Conservation (phyloP, 2,888 invertebrate species). For the Apotomis turbidana region DNA sequence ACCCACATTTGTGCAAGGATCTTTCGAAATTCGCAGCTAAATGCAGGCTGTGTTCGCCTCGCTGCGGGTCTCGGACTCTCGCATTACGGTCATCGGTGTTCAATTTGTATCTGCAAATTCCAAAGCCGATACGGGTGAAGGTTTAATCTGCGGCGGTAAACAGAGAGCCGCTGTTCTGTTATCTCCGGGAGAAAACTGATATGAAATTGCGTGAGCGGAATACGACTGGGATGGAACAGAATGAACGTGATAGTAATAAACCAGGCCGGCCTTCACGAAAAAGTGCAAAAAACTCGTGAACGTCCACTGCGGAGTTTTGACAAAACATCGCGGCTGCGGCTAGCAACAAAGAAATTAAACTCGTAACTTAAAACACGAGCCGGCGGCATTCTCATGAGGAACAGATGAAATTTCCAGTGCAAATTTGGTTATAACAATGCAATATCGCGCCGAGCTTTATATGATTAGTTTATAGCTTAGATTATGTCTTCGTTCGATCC, state of each 20-base stretch:
- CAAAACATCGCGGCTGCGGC: slow-evolving; percentile 52
- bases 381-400: slow-evolving; percentile 8
- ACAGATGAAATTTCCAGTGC: slow-evolving; percentile 6
- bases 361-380: slow-evolving; percentile 14
- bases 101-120: slow-evolving; percentile 56
- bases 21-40: slow-evolving; percentile 55
- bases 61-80: slow-evolving; percentile 45
- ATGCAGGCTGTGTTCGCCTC: slow-evolving; percentile 49
- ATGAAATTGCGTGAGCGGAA: slow-evolving; percentile 45
- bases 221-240: slow-evolving; percentile 32
- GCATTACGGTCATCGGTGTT: slow-evolving; percentile 56
- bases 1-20: slow-evolving; percentile 63
- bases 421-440: slow-evolving; percentile 28
- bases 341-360: slow-evolving; percentile 46
- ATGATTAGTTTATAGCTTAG: slow-evolving; percentile 26
- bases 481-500: background rate
- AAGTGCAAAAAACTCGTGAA: slow-evolving; percentile 52
- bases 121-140: slow-evolving; percentile 44
- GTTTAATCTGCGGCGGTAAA: slow-evolving; percentile 50
- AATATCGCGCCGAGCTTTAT: slow-evolving; percentile 17
- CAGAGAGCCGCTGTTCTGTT: slow-evolving; percentile 64
- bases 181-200: slow-evolving; percentile 60
- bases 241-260: slow-evolving; percentile 44
- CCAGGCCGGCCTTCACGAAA: slow-evolving; percentile 54
- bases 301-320: slow-evolving; percentile 48